Base-by-base conservation (phyloP, 2,888 invertebrate genomes). In the Lymantria dispar region DNA sequence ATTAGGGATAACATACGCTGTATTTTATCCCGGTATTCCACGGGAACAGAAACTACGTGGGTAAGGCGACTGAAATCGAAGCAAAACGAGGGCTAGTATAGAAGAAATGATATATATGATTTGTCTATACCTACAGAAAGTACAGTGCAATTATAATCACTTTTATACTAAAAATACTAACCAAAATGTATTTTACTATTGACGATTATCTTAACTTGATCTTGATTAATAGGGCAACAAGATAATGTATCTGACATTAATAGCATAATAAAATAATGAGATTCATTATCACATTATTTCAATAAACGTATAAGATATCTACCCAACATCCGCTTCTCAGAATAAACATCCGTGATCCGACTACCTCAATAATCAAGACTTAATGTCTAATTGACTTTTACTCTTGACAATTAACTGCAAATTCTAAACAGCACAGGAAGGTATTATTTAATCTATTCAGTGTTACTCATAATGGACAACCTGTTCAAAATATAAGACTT, bases 381-480 rank as follows among this genome's bases (percentile, higher is more conserved):
- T 58, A 50, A 65, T 61, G 60, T 56, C 64, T 77, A 78, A 81
- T 83, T 81, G 74, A 83, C 82, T 80, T 76, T 80, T 79, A 80
- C 81, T 81, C 79, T 76, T 69, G 53, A 68, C 72, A 74, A 83
- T 83, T 81, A 83, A 74, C 68, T 60, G 69, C 70, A 74, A 70
- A 78, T 22, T 76, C 75, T 74, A 74, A 73, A 76, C 78, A 64
- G 70, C 54, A 66, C 76, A 76, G 83, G 80, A 84, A 79, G 73
- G 70, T 72, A 80, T 81, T 75, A 80, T 74, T 73, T 75, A 78
- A 78, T 78, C 76, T 64, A 47, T 3, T 33, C 33, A 33, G 33
- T 33, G 1, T 8, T 33, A 33, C 22, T 22, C 5, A 22, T 22
- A 22, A 22, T 5, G n/a, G n/a, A n/a, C n/a, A n/a, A n/a, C n/a